These are phyloP conservation scores for Papilio polyxenes DNA, from an alignment of 1,140 invertebrate species.

Conservation along the genomic window DNA sequence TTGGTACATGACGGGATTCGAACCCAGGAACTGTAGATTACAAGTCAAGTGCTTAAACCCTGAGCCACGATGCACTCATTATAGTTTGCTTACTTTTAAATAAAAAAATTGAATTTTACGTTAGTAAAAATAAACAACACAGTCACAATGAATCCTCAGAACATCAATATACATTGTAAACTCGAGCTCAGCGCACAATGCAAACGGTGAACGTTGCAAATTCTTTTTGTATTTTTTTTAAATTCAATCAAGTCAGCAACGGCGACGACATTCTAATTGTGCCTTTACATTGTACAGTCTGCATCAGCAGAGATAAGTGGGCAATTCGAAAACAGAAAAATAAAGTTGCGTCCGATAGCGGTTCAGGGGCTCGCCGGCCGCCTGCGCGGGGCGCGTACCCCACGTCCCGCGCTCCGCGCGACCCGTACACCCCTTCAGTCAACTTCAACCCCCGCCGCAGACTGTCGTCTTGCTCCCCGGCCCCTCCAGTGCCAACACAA, in stretches of 20 bases:
- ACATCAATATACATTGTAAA: neutral
- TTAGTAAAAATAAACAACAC: neutral
- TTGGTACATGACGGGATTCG: too few species aligned
- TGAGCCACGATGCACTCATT: too few species aligned
- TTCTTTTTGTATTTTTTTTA: neutral
- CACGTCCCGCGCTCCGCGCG: slow-evolving; percentile 39
- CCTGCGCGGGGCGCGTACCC: slow-evolving; percentile 58
- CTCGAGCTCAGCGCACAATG: neutral
- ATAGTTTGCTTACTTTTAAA: too few species aligned
- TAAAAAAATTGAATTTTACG: neutral
- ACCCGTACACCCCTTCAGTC: slow-evolving; percentile 55
- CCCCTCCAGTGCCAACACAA: slow-evolving; percentile 29
- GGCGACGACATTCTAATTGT: slow-evolving; percentile 60
- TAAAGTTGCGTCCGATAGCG: slow-evolving; percentile 58
- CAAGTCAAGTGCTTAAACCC: too few species aligned
- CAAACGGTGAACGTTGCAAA: neutral
- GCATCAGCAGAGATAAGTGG: slow-evolving; percentile 70
- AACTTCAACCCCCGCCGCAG: slow-evolving; percentile 47
- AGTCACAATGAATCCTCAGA: neutral
- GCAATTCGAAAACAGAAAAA: slow-evolving; percentile 66
- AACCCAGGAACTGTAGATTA: too few species aligned
- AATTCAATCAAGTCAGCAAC: slow-evolving; percentile 35
- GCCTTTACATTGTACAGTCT: slow-evolving; percentile 58
- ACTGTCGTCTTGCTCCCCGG: slow-evolving; percentile 19
- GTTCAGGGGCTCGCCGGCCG: slow-evolving; percentile 45